These are phyloP conservation scores for Anthopleura sola DNA, from an alignment of 64 coral and sea anemone genomes.

Conservation along the genomic window DNA sequence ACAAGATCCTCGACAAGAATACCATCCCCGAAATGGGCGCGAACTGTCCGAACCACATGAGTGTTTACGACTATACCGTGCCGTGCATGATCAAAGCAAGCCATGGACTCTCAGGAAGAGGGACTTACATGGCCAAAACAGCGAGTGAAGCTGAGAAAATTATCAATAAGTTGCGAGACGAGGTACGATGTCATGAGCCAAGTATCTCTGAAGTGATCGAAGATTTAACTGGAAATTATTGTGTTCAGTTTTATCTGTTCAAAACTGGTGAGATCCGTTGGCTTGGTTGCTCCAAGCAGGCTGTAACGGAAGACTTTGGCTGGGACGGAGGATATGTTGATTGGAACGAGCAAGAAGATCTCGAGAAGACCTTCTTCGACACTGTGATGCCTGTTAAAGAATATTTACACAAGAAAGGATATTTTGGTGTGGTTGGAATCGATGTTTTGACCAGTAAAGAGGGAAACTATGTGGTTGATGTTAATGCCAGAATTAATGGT, in stretches of 20 bases:
- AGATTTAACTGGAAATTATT: conserved; percentile 53
- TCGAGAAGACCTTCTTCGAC: conserved; percentile 43
- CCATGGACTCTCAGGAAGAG: conserved; percentile 58
- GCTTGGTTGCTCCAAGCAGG: conserved; percentile 44
- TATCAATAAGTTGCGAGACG: conserved; percentile 34
- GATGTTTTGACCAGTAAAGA: conserved; percentile 75
- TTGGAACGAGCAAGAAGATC: conserved; percentile 58
- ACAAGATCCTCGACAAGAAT: conserved; percentile 69
- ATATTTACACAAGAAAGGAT: conserved; percentile 83
- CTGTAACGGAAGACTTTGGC: not conserved
- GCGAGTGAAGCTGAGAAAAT: conserved; percentile 43
- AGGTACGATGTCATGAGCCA: conserved; percentile 35
- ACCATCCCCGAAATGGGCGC: conserved; percentile 83
- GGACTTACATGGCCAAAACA: conserved; percentile 63
- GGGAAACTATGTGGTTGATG: conserved; percentile 68
- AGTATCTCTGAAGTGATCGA: conserved; percentile 79
- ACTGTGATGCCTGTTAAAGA: conserved; percentile 56
- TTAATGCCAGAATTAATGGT: conserved; percentile 77
- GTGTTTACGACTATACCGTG: conserved; percentile 66
- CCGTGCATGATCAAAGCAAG: conserved; percentile 86
- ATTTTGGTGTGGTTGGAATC: conserved; percentile 78
- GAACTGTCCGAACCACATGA: conserved; percentile 61
- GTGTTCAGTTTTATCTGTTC: conserved; percentile 77
- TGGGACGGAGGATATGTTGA: conserved; percentile 39
- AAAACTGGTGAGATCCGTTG: conserved; percentile 67